Evolutionary conservation across 2,888 invertebrate species (phyloP).

Genomic region (Nomada fabriciana): DNA sequence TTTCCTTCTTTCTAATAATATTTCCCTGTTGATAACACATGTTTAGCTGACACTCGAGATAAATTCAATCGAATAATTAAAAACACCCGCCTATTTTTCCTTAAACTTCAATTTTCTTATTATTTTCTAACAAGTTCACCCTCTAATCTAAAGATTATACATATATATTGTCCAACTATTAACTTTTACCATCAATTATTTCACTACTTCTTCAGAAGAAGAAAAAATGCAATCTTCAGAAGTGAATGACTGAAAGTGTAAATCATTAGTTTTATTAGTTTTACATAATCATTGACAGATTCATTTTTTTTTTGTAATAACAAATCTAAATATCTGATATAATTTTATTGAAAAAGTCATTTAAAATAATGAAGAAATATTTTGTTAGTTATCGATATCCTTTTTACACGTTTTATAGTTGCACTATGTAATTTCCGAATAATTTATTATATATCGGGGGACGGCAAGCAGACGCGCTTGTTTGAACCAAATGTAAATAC

Average conservation of each 20-base stretch:
- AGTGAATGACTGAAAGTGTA: no score
- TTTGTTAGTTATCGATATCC: not conserved
- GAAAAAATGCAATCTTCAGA: no score
- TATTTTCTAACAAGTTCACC: no score
- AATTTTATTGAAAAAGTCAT: not conserved
- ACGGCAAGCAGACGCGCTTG: slow-evolving; percentile 5
- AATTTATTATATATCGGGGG: not conserved
- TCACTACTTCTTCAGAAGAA: no score
- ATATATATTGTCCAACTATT: no score
- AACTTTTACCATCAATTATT: no score
- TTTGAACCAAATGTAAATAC: slow-evolving; percentile 20
- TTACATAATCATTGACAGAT: no score
- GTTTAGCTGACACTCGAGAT: not conserved
- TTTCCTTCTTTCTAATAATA: no score
- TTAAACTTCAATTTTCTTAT: no score
- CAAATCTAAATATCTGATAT: not conserved
- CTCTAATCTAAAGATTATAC: no score
- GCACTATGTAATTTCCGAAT: not conserved
- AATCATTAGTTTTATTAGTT: no score
- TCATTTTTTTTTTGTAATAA: no score
- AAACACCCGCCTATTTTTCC: not conserved
- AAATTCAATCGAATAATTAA: not conserved
- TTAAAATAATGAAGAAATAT: not conserved
- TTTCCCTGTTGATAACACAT: not conserved
- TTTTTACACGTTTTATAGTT: not conserved